These are phyloP conservation scores for Proterorhinus semilunaris DNA, from an alignment of 2,113 vertebrate species.

Conservation along the genomic window DNA sequence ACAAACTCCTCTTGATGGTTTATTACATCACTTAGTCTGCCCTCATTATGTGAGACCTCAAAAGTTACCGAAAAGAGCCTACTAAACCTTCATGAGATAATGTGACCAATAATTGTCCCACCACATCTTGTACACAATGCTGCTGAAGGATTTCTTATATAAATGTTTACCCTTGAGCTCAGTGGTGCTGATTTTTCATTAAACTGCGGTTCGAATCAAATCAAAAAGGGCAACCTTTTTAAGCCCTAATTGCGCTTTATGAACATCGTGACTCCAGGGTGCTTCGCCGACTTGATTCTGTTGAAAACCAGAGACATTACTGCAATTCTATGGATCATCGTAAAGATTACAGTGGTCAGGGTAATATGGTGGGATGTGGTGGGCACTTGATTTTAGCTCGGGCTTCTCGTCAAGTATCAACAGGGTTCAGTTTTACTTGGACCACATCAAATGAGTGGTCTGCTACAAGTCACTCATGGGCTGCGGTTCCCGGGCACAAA, in stretches of 20 bases:
- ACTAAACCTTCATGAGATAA: no score
- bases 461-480: conserved; percentile 19
- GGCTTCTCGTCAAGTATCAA: conserved; percentile 20
- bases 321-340: not conserved
- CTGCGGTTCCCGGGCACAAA: conserved; percentile 23
- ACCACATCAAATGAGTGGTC: conserved; percentile 28
- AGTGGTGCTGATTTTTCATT: conserved; percentile 6
- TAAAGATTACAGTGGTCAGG: not conserved
- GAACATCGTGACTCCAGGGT: not conserved
- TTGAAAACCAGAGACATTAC: not conserved
- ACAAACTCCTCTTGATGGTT: not conserved
- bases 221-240: conserved; percentile 5
- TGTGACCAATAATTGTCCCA: not conserved
- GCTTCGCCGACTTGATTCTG: not conserved
- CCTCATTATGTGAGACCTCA: no score
- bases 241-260: not conserved
- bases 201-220: not conserved
- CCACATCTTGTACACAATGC: not conserved
- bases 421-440: conserved; percentile 17
- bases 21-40: no score
- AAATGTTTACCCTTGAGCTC: not conserved
- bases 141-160: not conserved
- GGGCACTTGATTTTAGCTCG: conserved; percentile 14
- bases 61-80: no score
- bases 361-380: not conserved